phyloP scores from a whole-genome alignment of 2,888 invertebrate species.

The Brachyopa scutellaris region DNA sequence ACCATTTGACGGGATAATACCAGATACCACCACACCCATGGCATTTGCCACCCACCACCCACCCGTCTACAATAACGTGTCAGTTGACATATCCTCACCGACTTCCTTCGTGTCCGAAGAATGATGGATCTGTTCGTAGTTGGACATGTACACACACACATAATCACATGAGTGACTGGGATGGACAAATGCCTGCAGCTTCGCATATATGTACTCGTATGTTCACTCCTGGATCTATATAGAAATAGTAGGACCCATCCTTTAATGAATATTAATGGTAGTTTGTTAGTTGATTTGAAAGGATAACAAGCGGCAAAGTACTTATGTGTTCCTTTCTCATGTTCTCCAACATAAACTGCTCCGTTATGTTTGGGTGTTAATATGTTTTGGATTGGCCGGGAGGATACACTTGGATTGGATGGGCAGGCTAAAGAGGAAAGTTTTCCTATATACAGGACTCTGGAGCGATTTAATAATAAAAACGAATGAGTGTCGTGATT shows the following conservation, averaged over 20 bases:
- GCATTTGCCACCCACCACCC: neutral
- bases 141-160: neutral
- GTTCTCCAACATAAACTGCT: neutral
- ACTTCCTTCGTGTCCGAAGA: slow-evolving; percentile 51
- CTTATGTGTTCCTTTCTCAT: slow-evolving; percentile 48
- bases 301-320: slow-evolving; percentile 71
- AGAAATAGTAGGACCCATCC: slow-evolving; percentile 19
- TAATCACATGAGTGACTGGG: neutral
- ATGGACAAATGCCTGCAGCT: slow-evolving; percentile 60
- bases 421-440: neutral
- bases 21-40: slow-evolving; percentile 42
- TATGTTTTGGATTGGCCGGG: slow-evolving; percentile 43
- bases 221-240: slow-evolving; percentile 28
- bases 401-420: neutral
- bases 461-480: slow-evolving; percentile 55
- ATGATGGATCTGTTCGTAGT: slow-evolving; percentile 62
- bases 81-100: slow-evolving; percentile 52
- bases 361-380: slow-evolving; percentile 36
- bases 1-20: slow-evolving; percentile 77
- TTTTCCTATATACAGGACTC: slow-evolving; percentile 35
- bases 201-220: slow-evolving; percentile 34
- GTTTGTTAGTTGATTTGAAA: slow-evolving; percentile 72
- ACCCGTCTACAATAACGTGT: slow-evolving; percentile 8
- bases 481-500: slow-evolving; percentile 54
- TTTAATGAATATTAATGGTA: slow-evolving; percentile 72